phyloP scores from a whole-genome alignment of 1,140 invertebrate species.

The Sarcophaga peregrina region DNA sequence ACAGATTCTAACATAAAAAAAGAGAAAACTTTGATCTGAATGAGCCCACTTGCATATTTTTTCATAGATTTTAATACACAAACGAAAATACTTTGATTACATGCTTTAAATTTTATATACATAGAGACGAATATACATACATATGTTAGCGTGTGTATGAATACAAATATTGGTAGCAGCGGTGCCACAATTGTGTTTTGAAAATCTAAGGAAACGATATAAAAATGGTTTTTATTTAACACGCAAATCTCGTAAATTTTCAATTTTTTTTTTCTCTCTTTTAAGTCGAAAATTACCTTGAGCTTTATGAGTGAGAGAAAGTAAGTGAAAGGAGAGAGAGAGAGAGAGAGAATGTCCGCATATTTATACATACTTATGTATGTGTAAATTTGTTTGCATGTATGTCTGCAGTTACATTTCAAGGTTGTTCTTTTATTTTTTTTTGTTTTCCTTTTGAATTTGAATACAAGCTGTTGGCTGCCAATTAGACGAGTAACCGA shows the following conservation, averaged over 20 bases:
- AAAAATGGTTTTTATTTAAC: not conserved
- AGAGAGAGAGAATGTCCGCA: too few relatives aligned
- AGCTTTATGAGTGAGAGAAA: not conserved
- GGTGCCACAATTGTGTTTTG: not conserved
- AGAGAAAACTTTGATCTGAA: too few relatives aligned
- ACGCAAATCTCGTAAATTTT: constrained; percentile 22
- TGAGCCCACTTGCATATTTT: too few relatives aligned
- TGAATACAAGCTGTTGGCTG: too few relatives aligned
- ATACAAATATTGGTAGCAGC: not conserved
- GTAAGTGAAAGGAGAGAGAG: not conserved
- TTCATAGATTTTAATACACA: too few relatives aligned
- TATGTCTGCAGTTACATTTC: not conserved
- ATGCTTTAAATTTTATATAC: too few relatives aligned
- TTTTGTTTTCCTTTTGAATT: too few relatives aligned
- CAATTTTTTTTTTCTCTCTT: not conserved
- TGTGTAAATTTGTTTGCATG: not conserved
- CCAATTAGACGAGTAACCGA: too few relatives aligned
- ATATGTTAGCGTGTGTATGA: too few relatives aligned
- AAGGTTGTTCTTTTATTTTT: not conserved
- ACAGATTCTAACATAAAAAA: too few relatives aligned
- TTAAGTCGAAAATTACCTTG: not conserved
- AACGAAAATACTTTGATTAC: too few relatives aligned
- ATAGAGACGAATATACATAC: not conserved
- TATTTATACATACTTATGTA: not conserved
- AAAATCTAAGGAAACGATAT: not conserved